Conservation (phyloP, 2,888 invertebrate species). For the Drosophila lacicola region DNA sequence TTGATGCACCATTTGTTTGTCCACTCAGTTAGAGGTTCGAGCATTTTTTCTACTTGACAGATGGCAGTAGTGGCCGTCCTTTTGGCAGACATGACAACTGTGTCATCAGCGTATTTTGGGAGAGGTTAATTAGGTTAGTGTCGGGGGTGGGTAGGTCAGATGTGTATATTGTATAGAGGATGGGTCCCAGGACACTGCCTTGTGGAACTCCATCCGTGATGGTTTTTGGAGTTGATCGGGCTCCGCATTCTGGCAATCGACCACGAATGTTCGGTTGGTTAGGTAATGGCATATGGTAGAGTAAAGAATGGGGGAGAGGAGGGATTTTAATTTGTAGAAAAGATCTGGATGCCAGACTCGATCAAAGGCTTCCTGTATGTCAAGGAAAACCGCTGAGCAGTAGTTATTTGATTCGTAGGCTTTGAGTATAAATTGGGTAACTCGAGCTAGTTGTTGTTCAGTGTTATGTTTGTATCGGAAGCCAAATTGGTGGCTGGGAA, state of each 20-base stretch:
- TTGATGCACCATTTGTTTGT: neutral
- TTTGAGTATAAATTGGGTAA: slow-evolving; percentile 5
- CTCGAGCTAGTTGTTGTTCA: neutral
- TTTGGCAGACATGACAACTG: neutral
- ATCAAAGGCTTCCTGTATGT: neutral
- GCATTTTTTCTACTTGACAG: neutral
- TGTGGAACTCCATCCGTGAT: too few relatives aligned
- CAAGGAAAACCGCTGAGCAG: neutral
- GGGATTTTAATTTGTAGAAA: too few relatives aligned
- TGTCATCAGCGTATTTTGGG: slow-evolving; percentile 5
- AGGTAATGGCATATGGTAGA: too few relatives aligned
- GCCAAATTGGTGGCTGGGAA: slow-evolving; percentile 13
- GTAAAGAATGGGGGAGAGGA: too few relatives aligned
- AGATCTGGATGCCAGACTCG: too few relatives aligned
- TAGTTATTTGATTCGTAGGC: neutral
- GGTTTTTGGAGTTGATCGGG: too few relatives aligned
- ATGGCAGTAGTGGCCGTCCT: neutral
- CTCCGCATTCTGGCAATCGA: too few relatives aligned
- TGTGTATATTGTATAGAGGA: too few relatives aligned
- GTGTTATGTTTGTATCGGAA: too few relatives aligned
- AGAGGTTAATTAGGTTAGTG: neutral
- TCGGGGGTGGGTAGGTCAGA: too few relatives aligned
- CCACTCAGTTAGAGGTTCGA: neutral
- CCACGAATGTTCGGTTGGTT: too few relatives aligned
- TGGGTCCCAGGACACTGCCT: too few relatives aligned